Evolutionary conservation across 2,888 invertebrate species (phyloP), one percentile per base, ranked within the genome.

Genomic region (Gymnosoma rotundatum): DNA sequence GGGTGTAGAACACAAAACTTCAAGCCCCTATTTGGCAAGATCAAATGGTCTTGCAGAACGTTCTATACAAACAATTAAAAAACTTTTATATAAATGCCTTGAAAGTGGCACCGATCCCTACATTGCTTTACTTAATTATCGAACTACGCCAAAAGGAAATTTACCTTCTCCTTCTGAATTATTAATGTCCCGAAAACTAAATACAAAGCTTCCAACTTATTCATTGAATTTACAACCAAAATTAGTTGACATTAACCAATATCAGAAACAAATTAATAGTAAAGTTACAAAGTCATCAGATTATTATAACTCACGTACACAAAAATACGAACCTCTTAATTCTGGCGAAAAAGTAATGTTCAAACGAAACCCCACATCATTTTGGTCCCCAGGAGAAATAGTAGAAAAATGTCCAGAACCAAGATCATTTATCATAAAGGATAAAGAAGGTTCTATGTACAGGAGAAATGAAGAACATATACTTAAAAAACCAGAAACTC

Each of bases 331-430:
- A 21, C 1, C 20, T 50, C 0, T 69, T 69, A 78, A 61, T 21
- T 0, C 63, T 20, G 78, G 78, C 3, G 78, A 69, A 42, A 64
- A 50, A 2, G 38, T 78, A 38, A 69, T 69, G 52, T 69, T 78
- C 25, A 78, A 78, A 78, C 18, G 69, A 69, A 69, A 25, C 42
- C 66, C 75, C 1, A 67, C 21, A 61, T 69, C 60, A 25, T 69
- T 70, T 69, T 78, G 69, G 78, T 69, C 63, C 60, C 69, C 75
- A 66, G 66, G 74, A 64, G 74, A 74, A 64, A 25, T 64, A 56
- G 25, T 74, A 25, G 25, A 18, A 5, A 63, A 42, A 56, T 48
- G 64, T 60, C 8, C 36, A 1, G 76, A 76, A 25, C 76, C 56
- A 50, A 66, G 76, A 67, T 76, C 67, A 18, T 67, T 67, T 67